Evolutionary conservation across 1,140 invertebrate genomes (phyloP), one percentile per base, ranked within the genome.

Genomic region (Diabrotica virgifera): DNA sequence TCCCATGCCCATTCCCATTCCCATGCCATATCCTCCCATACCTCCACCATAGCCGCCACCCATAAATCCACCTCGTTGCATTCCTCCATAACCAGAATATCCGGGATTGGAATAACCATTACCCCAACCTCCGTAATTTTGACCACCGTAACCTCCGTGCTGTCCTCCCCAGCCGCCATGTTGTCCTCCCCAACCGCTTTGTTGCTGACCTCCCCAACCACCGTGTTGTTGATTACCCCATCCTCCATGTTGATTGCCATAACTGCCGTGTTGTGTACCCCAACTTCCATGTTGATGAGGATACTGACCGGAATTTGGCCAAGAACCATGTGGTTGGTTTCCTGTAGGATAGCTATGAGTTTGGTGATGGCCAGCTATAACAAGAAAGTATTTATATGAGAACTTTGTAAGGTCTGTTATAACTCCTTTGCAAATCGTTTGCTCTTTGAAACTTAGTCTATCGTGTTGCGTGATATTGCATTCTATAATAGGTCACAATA

Each of bases 31-130:
- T 24, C 64, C 67, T 2, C 64, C 61, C 40, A 60, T 64, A n/a
- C 61, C 61, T 57, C 62, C 58, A 55, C 58, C 52, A 58, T 58
- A 59, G 8, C 63, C 67, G 38, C 61, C 61, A 36, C 63, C 64
- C 9, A 12, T 13, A 50, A 59, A 59, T 35, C 64, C 64, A 54
- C 64, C 64, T 12, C 37, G 24, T 9, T 46, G 40, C 5, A 46
- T 46, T 46, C 40, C 40, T 46, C 5, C 40, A 46, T 3, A 46
- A 3, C 64, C 64, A 2, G 59, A 36, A 58, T 69, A 69, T 4
- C 65, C 65, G 6, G 54, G 52, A 7, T 8, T 14, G 5, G 46
- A 6, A 9, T 55, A 14, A 5, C 57, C 57, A 37, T 24, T 9
- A 54, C 61, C 61, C n/a, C 9, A 14, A 10, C 50, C 40, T 24